These are phyloP conservation scores for Hypomecis atomaria DNA, from an alignment of 2,888 invertebrate species.

Conservation along the genomic window DNA sequence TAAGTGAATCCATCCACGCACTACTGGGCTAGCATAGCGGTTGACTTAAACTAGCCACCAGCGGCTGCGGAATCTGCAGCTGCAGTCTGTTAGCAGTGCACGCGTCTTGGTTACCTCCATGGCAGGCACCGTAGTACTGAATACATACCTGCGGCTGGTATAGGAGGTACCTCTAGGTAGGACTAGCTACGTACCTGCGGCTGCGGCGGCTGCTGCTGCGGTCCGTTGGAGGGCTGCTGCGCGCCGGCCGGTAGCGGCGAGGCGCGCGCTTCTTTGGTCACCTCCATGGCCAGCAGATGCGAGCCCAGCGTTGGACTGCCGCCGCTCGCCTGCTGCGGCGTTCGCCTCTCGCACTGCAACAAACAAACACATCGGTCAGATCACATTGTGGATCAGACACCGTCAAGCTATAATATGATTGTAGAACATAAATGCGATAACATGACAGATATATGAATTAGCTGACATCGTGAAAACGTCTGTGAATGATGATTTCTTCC, in stretches of 20 bases:
- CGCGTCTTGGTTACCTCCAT: too few species aligned
- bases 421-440: background rate
- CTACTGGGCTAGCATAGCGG: too few species aligned
- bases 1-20: too few species aligned
- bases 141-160: too few species aligned
- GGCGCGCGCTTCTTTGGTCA: slow-evolving; percentile 88
- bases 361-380: slow-evolving; percentile 32
- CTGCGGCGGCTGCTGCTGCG: slow-evolving; percentile 63
- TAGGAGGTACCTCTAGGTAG: too few species aligned
- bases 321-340: slow-evolving; percentile 77
- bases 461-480: too few species aligned
- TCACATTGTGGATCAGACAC: background rate
- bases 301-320: slow-evolving; percentile 73
- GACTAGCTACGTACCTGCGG: slow-evolving; percentile 61
- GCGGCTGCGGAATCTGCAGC: background rate
- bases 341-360: slow-evolving; percentile 79
- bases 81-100: too few species aligned
- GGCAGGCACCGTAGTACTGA: too few species aligned
- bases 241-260: slow-evolving; percentile 72
- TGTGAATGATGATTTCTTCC: too few species aligned
- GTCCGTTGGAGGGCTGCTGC: slow-evolving; percentile 58
- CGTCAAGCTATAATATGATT: background rate
- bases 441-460: background rate
- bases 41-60: too few species aligned
- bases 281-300: slow-evolving; percentile 93